Evolutionary conservation across 2,888 invertebrate species (phyloP).

Genomic region (Lumbricus terrestris): DNA sequence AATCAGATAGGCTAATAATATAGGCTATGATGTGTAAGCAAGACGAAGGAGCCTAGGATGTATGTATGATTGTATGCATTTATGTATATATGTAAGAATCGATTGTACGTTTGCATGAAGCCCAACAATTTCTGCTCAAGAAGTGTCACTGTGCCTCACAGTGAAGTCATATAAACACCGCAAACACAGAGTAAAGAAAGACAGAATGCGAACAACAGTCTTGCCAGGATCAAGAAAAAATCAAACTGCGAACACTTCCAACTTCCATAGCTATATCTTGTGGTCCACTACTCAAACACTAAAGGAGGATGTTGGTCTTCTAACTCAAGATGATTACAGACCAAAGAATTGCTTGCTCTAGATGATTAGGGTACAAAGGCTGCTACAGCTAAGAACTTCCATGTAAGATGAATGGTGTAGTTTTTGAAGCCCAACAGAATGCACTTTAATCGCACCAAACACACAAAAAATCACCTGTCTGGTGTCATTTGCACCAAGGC

Average conservation of each 20-base stretch:
- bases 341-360: not conserved
- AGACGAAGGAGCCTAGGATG: too few species aligned
- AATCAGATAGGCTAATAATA: too few species aligned
- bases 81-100: too few species aligned
- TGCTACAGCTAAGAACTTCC: not conserved
- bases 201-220: not conserved
- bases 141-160: not conserved
- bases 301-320: not conserved
- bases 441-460: not conserved
- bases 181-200: not conserved
- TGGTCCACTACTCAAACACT: not conserved
- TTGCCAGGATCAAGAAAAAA: not conserved
- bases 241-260: not conserved
- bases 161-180: not conserved
- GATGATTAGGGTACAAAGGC: not conserved
- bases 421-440: not conserved
- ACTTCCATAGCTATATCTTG: too few species aligned
- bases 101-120: too few species aligned
- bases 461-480: constrained; percentile 4
- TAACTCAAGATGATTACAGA: not conserved
- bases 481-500: not conserved
- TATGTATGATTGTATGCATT: too few species aligned
- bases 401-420: not conserved
- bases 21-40: too few species aligned
- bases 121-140: not conserved